Base-by-base conservation (phyloP, 2,113 vertebrate genomes). In the Pandion haliaetus region DNA sequence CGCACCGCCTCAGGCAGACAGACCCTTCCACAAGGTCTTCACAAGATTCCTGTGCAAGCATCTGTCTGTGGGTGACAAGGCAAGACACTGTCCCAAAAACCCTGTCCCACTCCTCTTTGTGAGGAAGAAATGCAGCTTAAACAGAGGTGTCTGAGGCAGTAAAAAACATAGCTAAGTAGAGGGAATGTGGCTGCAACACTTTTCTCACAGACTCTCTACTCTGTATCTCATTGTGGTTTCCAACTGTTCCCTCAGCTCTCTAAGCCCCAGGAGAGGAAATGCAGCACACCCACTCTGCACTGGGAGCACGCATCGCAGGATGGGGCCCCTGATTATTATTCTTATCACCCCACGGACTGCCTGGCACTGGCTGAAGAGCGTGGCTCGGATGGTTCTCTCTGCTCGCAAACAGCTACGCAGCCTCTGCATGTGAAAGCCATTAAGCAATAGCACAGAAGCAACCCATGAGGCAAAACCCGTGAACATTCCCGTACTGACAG, bases 291-390 rank as follows among this genome's bases (percentile, higher is more conserved):
- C 0, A 1, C 52, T 7, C 76, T 4, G 62, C 0, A 7, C 70
- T 21, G 52, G 69, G 52, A 62, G 82, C 59, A 31, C 4, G 0
- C 2, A 3, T 9, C 6, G 1, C 5, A 47, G 82, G 55, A 81
- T 14, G 8, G 21, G 45, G 17, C 45, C 62, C 0, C 0, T 19
- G 26, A 6, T 42, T 26, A 21, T 62, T 24, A 13, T 20, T 18
- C 61, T 66, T 31, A 49, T 72, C 74, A 19, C 77, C 45, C 61
- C 82, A 29, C 1, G 0, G 52, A 63, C 84, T 4, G 31, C 61
- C 90, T 76, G 77, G 89, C 65, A 45, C 31, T 0, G 24, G 6
- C 72, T n/a, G 47, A 31, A 59, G 65, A 81, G 42, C 0, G 0
- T 14, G 59, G 47, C 86, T 86, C 77, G 5, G 36, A 49, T 1